phyloP scores from a whole-genome alignment of 2,888 invertebrate genomes.

The Bugulina stolonifera region DNA sequence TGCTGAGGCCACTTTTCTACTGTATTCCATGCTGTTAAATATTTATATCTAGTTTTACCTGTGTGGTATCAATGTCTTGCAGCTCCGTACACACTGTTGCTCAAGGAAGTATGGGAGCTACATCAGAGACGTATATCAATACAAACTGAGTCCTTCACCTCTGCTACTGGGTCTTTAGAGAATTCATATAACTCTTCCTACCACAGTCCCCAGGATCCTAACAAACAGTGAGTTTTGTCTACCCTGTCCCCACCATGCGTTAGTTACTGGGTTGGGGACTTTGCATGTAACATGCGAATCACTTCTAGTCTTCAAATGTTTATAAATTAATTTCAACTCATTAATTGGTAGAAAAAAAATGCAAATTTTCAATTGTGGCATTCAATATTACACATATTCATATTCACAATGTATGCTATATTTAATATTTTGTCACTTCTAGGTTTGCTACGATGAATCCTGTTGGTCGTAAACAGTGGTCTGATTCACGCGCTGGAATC shows the following conservation, averaged over 20 bases:
- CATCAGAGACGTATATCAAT: neutral
- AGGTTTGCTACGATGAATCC: neutral
- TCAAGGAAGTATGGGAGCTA: conserved; percentile 14
- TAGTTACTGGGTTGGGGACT: no score
- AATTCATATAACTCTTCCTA: neutral
- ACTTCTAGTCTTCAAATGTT: no score
- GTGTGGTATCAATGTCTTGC: neutral
- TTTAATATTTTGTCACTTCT: no score
- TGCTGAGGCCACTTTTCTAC: no score
- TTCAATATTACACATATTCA: no score
- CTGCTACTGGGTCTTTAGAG: neutral
- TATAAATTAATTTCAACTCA: no score
- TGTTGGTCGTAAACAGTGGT: conserved; percentile 23
- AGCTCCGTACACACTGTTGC: conserved; percentile 15
- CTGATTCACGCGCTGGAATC: conserved; percentile 1
- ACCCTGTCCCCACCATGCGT: no score
- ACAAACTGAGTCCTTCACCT: conserved; percentile 2
- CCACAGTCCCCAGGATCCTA: neutral
- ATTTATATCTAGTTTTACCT: neutral
- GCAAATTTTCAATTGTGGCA: no score
- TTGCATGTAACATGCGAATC: no score
- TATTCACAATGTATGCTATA: no score
- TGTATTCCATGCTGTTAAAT: no score
- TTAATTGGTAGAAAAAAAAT: no score
- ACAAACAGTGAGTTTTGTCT: neutral